phyloP scores from a whole-genome alignment of 1,140 invertebrate species.

The Chelonus insularis region DNA sequence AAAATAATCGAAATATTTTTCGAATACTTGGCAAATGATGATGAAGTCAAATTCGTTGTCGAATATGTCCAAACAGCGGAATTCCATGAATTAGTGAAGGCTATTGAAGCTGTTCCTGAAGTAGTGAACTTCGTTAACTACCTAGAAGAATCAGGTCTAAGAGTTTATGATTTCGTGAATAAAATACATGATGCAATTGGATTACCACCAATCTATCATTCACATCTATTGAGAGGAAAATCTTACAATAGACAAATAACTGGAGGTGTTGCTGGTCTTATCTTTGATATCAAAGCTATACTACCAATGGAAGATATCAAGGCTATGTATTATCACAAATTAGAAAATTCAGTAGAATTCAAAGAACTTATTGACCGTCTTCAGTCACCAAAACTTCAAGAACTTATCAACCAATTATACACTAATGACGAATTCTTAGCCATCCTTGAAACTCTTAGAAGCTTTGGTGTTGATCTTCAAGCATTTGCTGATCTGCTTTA shows the following conservation, averaged over 20 bases:
- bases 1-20: slow-evolving; percentile 31
- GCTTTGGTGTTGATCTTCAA: slow-evolving; percentile 28
- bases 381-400: slow-evolving; percentile 32
- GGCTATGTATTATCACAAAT: slow-evolving; percentile 36
- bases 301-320: slow-evolving; percentile 36
- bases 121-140: slow-evolving; percentile 29
- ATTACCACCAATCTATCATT: slow-evolving; percentile 13
- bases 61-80: slow-evolving; percentile 31
- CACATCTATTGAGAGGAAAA: neutral
- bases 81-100: slow-evolving; percentile 28
- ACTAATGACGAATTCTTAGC: slow-evolving; percentile 29
- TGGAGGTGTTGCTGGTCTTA: slow-evolving; percentile 32
- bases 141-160: slow-evolving; percentile 22
- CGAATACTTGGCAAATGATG: slow-evolving; percentile 35
- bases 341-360: slow-evolving; percentile 32
- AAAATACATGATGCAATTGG: slow-evolving; percentile 33
- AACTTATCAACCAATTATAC: slow-evolving; percentile 17
- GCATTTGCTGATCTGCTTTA: slow-evolving; percentile 28
- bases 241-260: slow-evolving; percentile 6
- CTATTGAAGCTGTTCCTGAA: slow-evolving; percentile 31
- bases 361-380: slow-evolving; percentile 27
- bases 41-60: slow-evolving; percentile 33
- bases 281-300: slow-evolving; percentile 32
- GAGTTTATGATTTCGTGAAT: slow-evolving; percentile 32
- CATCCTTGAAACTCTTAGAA: slow-evolving; percentile 21